Conservation (phyloP, 2,113 vertebrate genomes). For the Raja brachyura region DNA sequence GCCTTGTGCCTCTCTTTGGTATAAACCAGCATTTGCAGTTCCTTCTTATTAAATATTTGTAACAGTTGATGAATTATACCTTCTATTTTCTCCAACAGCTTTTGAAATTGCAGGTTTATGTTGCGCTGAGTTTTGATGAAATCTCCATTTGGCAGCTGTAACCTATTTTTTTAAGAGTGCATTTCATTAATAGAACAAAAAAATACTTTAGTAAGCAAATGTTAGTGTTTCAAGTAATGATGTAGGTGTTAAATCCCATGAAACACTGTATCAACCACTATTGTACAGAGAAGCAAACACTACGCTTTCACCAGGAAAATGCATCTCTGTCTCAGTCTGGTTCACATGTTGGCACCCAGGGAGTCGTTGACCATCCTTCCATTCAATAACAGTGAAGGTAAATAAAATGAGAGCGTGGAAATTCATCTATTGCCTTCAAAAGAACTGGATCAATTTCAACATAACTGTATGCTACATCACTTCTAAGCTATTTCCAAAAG, state of each 20-base stretch:
- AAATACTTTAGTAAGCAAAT: neutral
- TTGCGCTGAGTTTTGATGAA: neutral
- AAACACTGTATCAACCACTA: neutral
- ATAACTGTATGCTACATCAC: too few species aligned
- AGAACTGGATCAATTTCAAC: too few species aligned
- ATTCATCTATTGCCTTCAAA: too few species aligned
- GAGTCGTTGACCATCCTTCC: neutral
- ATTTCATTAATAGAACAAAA: neutral
- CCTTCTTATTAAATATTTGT: neutral
- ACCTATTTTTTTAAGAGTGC: slow-evolving; percentile 2
- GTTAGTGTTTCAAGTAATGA: neutral
- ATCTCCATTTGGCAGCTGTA: neutral
- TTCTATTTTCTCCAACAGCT: slow-evolving; percentile 16
- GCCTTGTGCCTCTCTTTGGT: too few species aligned
- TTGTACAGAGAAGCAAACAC: neutral
- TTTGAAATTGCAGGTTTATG: slow-evolving; percentile 15
- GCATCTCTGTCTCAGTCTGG: neutral
- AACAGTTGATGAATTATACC: neutral
- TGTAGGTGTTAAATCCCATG: neutral
- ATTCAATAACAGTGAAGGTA: neutral
- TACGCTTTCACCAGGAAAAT: neutral
- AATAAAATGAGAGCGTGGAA: neutral
- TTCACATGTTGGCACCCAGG: neutral
- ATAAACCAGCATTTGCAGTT: too few species aligned
- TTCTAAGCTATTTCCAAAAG: too few species aligned